Evolutionary conservation across 2,113 vertebrate genomes (phyloP), one percentile per base, ranked within the genome.

Genomic region (Pygoscelis antarcticus): DNA sequence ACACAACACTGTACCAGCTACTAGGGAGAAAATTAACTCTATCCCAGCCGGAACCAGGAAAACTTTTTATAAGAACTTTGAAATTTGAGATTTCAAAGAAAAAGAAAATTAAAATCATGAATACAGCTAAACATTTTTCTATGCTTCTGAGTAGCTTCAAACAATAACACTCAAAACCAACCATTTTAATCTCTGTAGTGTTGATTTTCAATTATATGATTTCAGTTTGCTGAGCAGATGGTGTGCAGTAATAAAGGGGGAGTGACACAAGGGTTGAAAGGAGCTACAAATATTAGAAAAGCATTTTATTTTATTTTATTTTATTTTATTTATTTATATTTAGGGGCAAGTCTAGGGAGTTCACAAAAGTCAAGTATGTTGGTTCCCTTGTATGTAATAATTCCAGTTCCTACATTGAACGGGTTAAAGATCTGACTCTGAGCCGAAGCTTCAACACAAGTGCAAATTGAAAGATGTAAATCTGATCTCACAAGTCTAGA

Each of bases 391-490:
- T 27, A 61, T 23, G 40, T 47, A 75, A 25, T 40, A 75, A 89
- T 66, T 71, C 71, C 4, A 2, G 11, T 66, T 79, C 36, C 69
- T 69, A 46, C 65, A 30, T 0, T 54, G 77, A 87, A 91, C 13
- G n/a, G 54, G 54, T 91, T 92, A 94, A 96, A 91, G 40, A 82
- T n/a, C 81, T 94, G 62, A 51, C 86, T 94, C 78, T 23, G 77
- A 62, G 65, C 34, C 85, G 70, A 97, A 79, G 61, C 64, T 92
- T 75, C 49, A 69, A 46, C 32, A 85, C 17, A 30, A 85, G 58
- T 91, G 83, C 36, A 89, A 93, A 74, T 18, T 83, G 87, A 76
- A 82, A 87, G 69, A 94, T 93, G 87, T 89, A 95, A 90, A 91
- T 88, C 78, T 85, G 44, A 87, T 70, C 69, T 84, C 90, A 66